Conservation (phyloP, 2,113 vertebrate genomes). For the Menidia beryllina region DNA sequence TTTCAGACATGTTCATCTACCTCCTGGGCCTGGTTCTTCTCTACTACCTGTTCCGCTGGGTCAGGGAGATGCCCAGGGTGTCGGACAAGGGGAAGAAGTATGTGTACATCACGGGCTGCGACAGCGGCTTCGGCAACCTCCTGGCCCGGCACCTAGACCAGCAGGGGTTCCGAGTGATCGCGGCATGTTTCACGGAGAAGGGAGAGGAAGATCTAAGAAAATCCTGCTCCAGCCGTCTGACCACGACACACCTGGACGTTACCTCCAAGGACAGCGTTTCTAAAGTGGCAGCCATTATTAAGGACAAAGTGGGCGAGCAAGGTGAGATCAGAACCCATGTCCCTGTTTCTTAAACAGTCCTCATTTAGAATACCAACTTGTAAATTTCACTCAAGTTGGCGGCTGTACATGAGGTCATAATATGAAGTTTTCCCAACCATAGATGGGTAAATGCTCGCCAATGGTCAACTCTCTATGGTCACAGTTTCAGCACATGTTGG, state of each 20-base stretch:
- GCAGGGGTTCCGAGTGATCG: conserved; percentile 86
- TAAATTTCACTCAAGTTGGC: no score
- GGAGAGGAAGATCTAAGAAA: conserved; percentile 86
- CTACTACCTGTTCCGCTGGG: conserved; percentile 77
- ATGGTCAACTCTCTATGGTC: no score
- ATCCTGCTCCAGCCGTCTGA: conserved; percentile 78
- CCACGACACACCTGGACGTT: conserved; percentile 79
- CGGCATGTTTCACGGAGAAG: conserved; percentile 83
- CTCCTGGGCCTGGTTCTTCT: conserved; percentile 64
- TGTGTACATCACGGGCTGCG: conserved; percentile 92
- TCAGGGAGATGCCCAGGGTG: conserved; percentile 75
- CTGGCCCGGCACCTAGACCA: conserved; percentile 86
- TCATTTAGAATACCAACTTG: no score
- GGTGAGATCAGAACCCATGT: conserved; percentile 68
- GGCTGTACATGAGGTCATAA: no score
- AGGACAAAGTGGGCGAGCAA: conserved; percentile 70
- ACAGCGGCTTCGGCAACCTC: conserved; percentile 88
- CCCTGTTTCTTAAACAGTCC: not conserved
- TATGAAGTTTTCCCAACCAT: no score
- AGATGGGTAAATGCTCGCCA: no score
- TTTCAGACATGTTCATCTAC: conserved; percentile 75
- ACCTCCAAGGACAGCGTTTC: conserved; percentile 79
- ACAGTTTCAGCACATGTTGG: no score
- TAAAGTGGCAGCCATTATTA: conserved; percentile 79
- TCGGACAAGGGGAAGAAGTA: conserved; percentile 73